Conservation (phyloP, 2,113 vertebrate species). For the Nestor notabilis region DNA sequence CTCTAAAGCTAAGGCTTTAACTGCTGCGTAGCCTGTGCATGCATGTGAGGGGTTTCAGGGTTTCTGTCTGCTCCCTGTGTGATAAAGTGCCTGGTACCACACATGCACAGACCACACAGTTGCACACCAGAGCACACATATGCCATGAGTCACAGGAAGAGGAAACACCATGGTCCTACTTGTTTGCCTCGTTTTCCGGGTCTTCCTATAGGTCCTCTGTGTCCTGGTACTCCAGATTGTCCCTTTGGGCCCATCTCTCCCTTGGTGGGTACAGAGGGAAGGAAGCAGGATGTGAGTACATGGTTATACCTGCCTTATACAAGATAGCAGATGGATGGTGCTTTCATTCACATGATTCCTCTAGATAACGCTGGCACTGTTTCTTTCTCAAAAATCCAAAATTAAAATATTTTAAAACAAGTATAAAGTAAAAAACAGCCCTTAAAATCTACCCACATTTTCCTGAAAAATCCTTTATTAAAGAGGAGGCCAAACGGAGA, state of each 20-base stretch:
- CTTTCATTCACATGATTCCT: background rate
- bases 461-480: background rate
- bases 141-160: background rate
- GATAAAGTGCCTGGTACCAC: background rate
- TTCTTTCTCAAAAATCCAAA: background rate
- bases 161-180: constrained; percentile 67
- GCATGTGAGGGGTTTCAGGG: background rate
- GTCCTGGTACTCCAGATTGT: constrained; percentile 88
- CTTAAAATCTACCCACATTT: background rate
- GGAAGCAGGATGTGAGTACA: background rate
- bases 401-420: background rate
- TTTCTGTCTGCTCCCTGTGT: fast-evolving
- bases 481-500: background rate
- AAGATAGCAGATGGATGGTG: background rate
- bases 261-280: constrained; percentile 67
- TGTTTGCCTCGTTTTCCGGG: constrained; percentile 97
- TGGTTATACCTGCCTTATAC: background rate
- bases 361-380: background rate
- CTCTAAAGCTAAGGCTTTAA: background rate
- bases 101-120: fast-evolving
- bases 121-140: background rate
- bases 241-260: constrained; percentile 99
- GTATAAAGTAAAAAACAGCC: background rate
- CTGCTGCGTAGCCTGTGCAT: background rate
- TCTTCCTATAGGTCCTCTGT: constrained; percentile 93